Base-by-base conservation (phyloP, 1,140 invertebrate species). In the Drosophila pandora region DNA sequence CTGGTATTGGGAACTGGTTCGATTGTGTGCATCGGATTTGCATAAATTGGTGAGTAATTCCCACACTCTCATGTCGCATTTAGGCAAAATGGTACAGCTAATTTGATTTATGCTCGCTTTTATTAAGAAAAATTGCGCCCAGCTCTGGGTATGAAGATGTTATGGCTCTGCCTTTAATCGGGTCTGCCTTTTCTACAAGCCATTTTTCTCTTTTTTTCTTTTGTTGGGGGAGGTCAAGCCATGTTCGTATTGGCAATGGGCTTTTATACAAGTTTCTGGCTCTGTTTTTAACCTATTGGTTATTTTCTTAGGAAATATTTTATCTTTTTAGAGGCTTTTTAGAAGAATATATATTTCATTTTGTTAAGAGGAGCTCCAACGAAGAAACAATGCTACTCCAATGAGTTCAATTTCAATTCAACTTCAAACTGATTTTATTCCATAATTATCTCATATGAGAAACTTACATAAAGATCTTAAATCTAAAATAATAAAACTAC, bases 31-130 rank as follows among this genome's bases (percentile, higher is more conserved):
- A 61, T 75, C 43, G 57, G 53, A 85, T 85, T 85, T 71, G 61
- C 82, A 85, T 85, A 85, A 87, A 87, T 82, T 81, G 83, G 67
- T 68, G 82, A 73, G 82, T 73, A 81, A 64, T 87, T 85, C 81
- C 81, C 81, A 85, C 81, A 85, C 81, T 87, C 82, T 77, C 82
- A 61, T 87, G 82, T 87, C 73, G 77, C 68, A 81, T 85, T 85
- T 87, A 65, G 47, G 64, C 74, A 82, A 85, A 85, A 87, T 87
- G 74, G 69, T 87, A 81, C 81, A 67, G 37, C 78, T 78, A 81
- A 87, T 85, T 85, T 85, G 82, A 85, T 85, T 87, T 87, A 85
- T 85, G 59, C 32, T 39, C 43, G 43, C n/a, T 68, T 81, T 87
- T 81, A 87, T 85, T 75, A 75, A 64, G 58, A 82, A 85, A 84